Evolutionary conservation across 1,140 invertebrate species (phyloP), one percentile per base, ranked within the genome.

Genomic region (Ooceraea biroi): DNA sequence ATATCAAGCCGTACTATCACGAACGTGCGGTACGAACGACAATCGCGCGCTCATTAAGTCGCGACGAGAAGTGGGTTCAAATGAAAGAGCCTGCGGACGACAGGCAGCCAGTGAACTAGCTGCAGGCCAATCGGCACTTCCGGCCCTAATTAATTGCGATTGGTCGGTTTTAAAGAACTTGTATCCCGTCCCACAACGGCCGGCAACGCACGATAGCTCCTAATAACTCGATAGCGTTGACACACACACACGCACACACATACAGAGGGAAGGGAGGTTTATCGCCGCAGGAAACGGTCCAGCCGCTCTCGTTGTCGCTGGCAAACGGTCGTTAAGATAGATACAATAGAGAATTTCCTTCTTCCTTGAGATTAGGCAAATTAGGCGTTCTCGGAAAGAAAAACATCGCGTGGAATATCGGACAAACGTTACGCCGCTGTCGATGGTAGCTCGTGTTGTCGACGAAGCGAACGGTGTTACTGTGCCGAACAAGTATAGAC

Each of bases 141-240:
- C 93, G 93, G 92, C 85, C 87, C 86, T 92, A 91, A 93, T 93
- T 93, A 91, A 93, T 91, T 85, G 84, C 88, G 86, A 90, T 91
- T 89, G 86, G 89, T 68, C 57, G 71, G 89, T 89, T 90, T 92
- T 92, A 87, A 90, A 91, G 89, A 92, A 91, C 88, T 82, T 86
- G 90, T 91, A 91, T 92, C 91, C 90, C 90, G 90, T 80, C 63
- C 71, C 83, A 27, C 57, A 22, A 63, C 69, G 69, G 52, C 65
- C 52, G 63, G 48, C 78, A 52, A 36, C 27, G 27, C 73, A 55
- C 61, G 55, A 83, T 69, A 12, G 57, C 55, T 66, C 41, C 66
- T 72, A 66, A 88, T 88, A 85, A 85, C 52, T 80, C 78, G 68
- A 83, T 72, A 58, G 44, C n/a, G 60, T 36, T 7, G 36, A 36